A percentile compares a stretch with the other conserved stretches of the same genome.
Conservation (phyloP, 92 coral and sea anemone genomes). For the Micromussa lordhowensis region DNA sequence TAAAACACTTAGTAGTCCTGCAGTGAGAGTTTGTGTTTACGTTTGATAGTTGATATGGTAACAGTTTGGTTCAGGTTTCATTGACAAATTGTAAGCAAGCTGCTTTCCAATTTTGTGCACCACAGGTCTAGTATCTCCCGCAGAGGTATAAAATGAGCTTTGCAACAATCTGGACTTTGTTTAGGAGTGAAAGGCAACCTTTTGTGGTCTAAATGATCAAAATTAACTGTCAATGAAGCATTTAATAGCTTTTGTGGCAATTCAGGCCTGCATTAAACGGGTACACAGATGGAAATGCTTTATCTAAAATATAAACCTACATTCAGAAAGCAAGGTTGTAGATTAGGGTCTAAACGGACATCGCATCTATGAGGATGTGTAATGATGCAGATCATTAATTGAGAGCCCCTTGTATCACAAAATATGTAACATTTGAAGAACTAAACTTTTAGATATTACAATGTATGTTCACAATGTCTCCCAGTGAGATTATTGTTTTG, state of each 20-base stretch:
- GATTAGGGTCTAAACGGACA: not conserved
- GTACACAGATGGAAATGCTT: not conserved
- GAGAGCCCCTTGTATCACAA: not conserved
- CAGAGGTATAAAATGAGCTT: conserved; percentile 16
- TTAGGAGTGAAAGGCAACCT: not conserved
- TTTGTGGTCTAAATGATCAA: conserved; percentile 9
- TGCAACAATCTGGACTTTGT: not conserved
- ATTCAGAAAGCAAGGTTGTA: not conserved
- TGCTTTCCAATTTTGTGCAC: conserved; percentile 28
- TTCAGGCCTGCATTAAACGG: not conserved
- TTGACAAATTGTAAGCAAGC: not conserved
- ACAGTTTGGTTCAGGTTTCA: conserved; percentile 1
- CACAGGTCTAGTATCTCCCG: conserved; percentile 18
- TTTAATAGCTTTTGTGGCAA: conserved; percentile 28
- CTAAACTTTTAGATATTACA: not conserved
- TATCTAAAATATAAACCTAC: not conserved
- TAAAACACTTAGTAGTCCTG: not conserved
- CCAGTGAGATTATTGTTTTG: not conserved
- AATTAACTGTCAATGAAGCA: conserved; percentile 30
- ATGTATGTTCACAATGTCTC: not conserved
- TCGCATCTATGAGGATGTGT: not conserved
- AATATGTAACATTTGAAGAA: not conserved
- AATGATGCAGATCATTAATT: not conserved
- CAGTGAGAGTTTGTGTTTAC: not conserved
- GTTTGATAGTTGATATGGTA: not conserved